These are phyloP conservation scores for Thamnophis elegans DNA, from an alignment of 2,797 vertebrate species.

Conservation along the genomic window DNA sequence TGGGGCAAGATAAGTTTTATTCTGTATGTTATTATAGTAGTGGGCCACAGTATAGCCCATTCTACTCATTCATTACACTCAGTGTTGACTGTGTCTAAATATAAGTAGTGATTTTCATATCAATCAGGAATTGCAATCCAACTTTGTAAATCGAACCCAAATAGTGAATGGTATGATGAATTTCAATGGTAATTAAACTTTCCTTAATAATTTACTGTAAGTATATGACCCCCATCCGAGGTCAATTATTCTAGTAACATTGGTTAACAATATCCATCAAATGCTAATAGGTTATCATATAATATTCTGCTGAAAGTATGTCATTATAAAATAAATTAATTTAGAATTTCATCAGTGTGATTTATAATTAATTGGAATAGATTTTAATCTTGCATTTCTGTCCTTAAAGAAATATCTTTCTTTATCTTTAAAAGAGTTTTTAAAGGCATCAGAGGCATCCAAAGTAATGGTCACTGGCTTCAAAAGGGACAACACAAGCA, in stretches of 20 bases:
- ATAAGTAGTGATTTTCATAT: neutral
- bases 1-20: neutral
- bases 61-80: neutral
- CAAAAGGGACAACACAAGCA: neutral
- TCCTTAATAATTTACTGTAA: neutral
- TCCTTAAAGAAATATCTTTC: too few relatives aligned
- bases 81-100: neutral
- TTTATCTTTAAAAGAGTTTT: neutral
- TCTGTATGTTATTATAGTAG: neutral
- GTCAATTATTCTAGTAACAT: constrained; percentile 6
- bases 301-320: neutral
- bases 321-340: neutral
- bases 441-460: neutral
- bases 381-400: neutral
- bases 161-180: neutral
- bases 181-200: neutral
- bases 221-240: neutral
- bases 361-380: neutral
- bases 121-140: neutral
- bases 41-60: neutral
- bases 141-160: constrained; percentile 1
- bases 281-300: neutral
- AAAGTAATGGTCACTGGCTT: neutral
- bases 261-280: neutral
- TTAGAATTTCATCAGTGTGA: neutral